Base-by-base conservation (phyloP, 1,140 invertebrate species). In the Drosophila sp. region DNA sequence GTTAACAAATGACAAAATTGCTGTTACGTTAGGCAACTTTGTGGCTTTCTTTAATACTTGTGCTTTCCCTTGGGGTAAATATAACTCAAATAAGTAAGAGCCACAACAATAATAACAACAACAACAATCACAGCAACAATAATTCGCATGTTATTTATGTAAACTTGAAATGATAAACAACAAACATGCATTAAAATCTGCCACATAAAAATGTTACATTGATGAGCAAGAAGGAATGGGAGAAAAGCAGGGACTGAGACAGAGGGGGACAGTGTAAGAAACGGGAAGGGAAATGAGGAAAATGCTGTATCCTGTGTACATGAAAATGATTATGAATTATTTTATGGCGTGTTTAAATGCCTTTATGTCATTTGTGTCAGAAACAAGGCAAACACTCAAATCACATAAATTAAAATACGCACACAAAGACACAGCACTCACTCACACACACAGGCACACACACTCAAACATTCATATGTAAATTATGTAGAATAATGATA, bases 321-420 rank as follows among this genome's bases (percentile, higher is more conserved):
- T 73, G 78, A 50, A 77, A 61, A 76, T 80, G 54, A 87, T 87
- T 81, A 81, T 81, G 80, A 89, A 89, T 89, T 89, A 89, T 89
- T 90, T 89, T 81, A 89, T 89, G 86, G 86, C 84, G 79, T 89
- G 84, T 81, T 89, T 83, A 89, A 89, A 89, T 89, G 83, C 74
- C 80, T 89, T 81, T 76, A 78, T 78, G 80, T 82, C 80, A 78
- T 70, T 81, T 81, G 43, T 62, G 73, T 65, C 77, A 80, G 56
- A 77, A 81, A 81, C 78, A 81, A 75, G 65, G 53, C 73, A 76
- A 81, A 81, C 69, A 81, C 78, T 77, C 79, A 81, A 80, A 64
- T 72, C 71, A 82, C 80, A 82, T 82, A 78, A 82, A 82, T 82
- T 82, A 83, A 83, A 83, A 64, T 75, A 64, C 46, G 36, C 50